Evolutionary conservation across 2,797 vertebrate genomes (phyloP).

Genomic region (Melanogrammus aeglefinus): DNA sequence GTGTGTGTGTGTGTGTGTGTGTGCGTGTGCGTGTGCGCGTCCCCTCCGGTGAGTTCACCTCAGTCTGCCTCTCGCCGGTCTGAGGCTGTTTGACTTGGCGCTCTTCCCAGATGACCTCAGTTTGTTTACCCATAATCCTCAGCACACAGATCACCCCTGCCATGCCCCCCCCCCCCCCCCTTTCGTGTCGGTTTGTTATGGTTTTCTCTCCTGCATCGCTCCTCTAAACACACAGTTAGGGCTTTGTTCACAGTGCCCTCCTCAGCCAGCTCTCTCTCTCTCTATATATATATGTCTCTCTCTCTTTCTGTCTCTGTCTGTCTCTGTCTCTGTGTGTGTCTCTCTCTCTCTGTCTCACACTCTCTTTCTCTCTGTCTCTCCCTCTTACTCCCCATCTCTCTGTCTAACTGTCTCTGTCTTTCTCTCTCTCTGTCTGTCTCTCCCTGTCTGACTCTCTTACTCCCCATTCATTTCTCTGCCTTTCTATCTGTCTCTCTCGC

Average conservation of each 20-base stretch:
- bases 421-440: slow-evolving; percentile 5
- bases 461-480: too few species aligned
- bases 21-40: too few species aligned
- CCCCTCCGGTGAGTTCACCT: slow-evolving; percentile 42
- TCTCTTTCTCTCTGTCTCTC: too few species aligned
- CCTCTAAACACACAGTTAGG: slow-evolving; percentile 11
- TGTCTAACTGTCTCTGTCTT: background rate
- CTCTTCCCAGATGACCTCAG: slow-evolving; percentile 54
- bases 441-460: background rate
- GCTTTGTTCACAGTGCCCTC: slow-evolving; percentile 33
- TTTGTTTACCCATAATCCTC: slow-evolving; percentile 50
- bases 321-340: slow-evolving; percentile 25
- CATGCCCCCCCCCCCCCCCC: slow-evolving; percentile 11
- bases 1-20: too few species aligned
- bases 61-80: slow-evolving; percentile 35
- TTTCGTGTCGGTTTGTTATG: background rate
- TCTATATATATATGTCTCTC: slow-evolving; percentile 47
- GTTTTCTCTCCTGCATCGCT: background rate
- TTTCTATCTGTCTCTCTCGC: too few species aligned
- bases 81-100: slow-evolving; percentile 53
- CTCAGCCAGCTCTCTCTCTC: background rate
- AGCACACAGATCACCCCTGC: slow-evolving; percentile 49
- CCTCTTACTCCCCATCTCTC: background rate
- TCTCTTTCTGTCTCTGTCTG: slow-evolving; percentile 25
- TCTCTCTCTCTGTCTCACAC: slow-evolving; percentile 9